Percentiles rank a stretch among this genome's conserved stretches.
phyloP scores from a whole-genome alignment of 2,113 vertebrate genomes.

The Corynorhinus townsendii region DNA sequence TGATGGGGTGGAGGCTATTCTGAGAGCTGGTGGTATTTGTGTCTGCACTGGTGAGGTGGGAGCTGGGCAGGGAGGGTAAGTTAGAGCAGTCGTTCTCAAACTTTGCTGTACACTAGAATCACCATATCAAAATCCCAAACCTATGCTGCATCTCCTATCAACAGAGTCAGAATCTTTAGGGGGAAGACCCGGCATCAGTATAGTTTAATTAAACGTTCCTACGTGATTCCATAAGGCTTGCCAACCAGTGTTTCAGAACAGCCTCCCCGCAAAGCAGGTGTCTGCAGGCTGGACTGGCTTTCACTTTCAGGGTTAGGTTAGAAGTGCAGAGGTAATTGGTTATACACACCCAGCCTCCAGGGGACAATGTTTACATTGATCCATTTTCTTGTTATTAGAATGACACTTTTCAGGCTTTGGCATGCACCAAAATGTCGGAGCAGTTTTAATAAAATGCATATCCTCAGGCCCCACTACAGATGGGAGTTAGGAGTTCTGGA shows the following conservation, averaged over 20 bases:
- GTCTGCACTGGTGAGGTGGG: background rate
- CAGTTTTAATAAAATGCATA: background rate
- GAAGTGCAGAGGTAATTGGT: background rate
- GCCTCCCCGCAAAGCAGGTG: background rate
- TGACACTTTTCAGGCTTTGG: background rate
- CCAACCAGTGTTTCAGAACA: background rate
- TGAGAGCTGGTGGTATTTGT: background rate
- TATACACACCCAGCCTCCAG: background rate
- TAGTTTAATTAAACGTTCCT: background rate
- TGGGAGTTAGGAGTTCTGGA: background rate
- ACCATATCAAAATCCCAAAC: background rate
- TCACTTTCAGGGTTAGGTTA: background rate
- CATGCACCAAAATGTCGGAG: background rate
- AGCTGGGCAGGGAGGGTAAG: background rate
- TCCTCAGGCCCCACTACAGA: background rate
- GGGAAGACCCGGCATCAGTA: background rate
- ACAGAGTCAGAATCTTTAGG: background rate
- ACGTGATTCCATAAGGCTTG: background rate
- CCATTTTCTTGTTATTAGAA: background rate
- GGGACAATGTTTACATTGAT: background rate
- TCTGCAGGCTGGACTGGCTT: background rate
- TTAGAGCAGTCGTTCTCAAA: background rate
- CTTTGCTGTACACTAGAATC: background rate
- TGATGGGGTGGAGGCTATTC: background rate
- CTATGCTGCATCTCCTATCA: background rate